Base-by-base conservation (phyloP, 2,797 vertebrate species). In the Sebastes steindachneri region DNA sequence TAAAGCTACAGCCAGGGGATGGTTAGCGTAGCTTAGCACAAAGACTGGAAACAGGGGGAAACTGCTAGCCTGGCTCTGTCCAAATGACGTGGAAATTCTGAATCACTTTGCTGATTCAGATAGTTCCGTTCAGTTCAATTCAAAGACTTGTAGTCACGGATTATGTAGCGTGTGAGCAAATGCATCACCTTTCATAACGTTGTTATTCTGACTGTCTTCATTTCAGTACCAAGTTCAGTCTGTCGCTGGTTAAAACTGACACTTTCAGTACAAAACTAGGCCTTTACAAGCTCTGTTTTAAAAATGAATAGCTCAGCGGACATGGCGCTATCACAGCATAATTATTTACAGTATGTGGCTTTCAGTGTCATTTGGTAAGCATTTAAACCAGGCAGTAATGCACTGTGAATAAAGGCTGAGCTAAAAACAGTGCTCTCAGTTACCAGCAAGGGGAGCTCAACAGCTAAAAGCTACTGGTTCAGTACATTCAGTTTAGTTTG, bases 41-140 rank as follows among this genome's bases (percentile, higher is more conserved):
- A 79, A 76, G 48, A 79, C 48, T 74, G 83, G 41, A 78, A 73
- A 55, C n/a, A 12, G 6, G 17, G 31, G 25, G 55, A 17, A 72
- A 85, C 26, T 29, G 51, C 12, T 53, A 41, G n/a, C 7, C 2
- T 37, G n/a, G n/a, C 73, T 80, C 48, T 25, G 26, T 26, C 14
- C 23, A 37, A 26, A 72, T 31, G 19, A 71, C 12, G 28, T 48
- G 72, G 78, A 84, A 86, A 77, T 31, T 2, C 75, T 75, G 70
- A 89, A 77, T 70, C 73, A 75, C 31, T 37, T 58, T 60, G 31
- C 57, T 77, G 66, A 79, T 79, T 85, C 33, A 70, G 60, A 66
- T 7, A 2, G 3, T 53, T 73, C 73, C 12, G 4, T 14, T 71
- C 19, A 33, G 5, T 28, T 73, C 23, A 28, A 4, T 25, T 68